These are phyloP conservation scores for Drosophila nasuta DNA, from an alignment of 1,140 invertebrate species.

Conservation along the genomic window DNA sequence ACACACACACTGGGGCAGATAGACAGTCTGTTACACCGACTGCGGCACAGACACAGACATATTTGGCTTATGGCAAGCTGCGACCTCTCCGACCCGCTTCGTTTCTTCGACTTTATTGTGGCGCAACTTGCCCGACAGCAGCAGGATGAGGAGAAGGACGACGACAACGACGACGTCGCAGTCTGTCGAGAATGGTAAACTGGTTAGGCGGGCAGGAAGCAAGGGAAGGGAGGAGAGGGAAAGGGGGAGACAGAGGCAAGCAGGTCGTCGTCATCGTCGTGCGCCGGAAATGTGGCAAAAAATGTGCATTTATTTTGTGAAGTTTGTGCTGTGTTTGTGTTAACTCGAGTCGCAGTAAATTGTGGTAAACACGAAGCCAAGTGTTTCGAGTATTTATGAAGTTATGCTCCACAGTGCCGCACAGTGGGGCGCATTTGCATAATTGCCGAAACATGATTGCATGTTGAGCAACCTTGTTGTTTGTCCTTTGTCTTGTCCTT, in stretches of 20 bases:
- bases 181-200: constrained; percentile 25
- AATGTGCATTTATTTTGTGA: constrained; percentile 79
- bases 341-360: constrained; percentile 79
- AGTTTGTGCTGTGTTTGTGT: constrained; percentile 56
- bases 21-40: constrained; percentile 15
- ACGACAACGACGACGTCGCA: constrained; percentile 20
- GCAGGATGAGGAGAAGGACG: neutral
- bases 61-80: constrained; percentile 80
- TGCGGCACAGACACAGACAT: constrained; percentile 67
- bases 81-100: constrained; percentile 58
- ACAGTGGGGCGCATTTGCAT: constrained; percentile 79
- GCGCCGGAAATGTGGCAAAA: constrained; percentile 71
- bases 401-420: constrained; percentile 74
- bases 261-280: constrained; percentile 3
- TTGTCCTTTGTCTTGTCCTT: neutral
- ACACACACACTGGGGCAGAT: constrained; percentile 6
- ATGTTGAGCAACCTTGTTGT: constrained; percentile 6
- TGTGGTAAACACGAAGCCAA: constrained; percentile 83
- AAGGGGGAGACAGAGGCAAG: no score
- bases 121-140: constrained; percentile 33
- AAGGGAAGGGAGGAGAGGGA: no score
- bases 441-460: constrained; percentile 77
- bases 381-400: constrained; percentile 77
- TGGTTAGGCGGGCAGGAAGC: constrained; percentile 4
- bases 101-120: constrained; percentile 69